A percentile compares a stretch with the other conserved stretches of the same genome.
phyloP scores from a whole-genome alignment of 2,113 vertebrate genomes.

The Dascyllus trimaculatus region DNA sequence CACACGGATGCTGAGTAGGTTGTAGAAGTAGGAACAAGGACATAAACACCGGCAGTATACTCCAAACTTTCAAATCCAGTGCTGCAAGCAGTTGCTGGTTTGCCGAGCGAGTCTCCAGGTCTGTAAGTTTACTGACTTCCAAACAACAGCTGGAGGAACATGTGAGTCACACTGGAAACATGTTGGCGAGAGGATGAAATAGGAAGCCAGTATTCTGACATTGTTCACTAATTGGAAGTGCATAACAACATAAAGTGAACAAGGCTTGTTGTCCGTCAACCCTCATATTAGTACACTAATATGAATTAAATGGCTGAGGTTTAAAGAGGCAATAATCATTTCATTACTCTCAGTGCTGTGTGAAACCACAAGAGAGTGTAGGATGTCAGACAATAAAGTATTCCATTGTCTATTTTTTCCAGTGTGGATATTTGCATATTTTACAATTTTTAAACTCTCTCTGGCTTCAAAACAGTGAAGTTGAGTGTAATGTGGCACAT shows the following conservation, averaged over 20 bases:
- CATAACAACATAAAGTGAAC: not conserved
- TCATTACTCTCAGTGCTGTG: not conserved
- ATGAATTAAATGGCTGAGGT: not conserved
- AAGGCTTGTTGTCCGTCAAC: not conserved
- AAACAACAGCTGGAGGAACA: conserved; percentile 56
- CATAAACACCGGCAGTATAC: conserved; percentile 34
- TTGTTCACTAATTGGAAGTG: conserved; percentile 7
- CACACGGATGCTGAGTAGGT: conserved; percentile 44
- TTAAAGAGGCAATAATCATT: not conserved
- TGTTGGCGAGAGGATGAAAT: conserved; percentile 31
- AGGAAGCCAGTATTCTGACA: conserved; percentile 20
- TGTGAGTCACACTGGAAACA: conserved; percentile 47
- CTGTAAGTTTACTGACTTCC: conserved; percentile 39
- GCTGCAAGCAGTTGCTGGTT: conserved; percentile 1
- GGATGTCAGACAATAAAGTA: too few relatives aligned
- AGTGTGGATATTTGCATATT: too few relatives aligned
- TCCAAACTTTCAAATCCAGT: conserved; percentile 29
- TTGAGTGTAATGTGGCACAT: not conserved
- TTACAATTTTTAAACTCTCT: too few relatives aligned
- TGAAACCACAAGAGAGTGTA: not conserved
- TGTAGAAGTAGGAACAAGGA: conserved; percentile 44
- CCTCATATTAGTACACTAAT: not conserved
- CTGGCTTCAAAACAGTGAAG: not conserved
- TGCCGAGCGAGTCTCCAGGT: conserved; percentile 19
- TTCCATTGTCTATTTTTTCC: too few relatives aligned